Evolutionary conservation across 2,797 vertebrate species (phyloP).

Genomic region (Macroramphosus scolopax): DNA sequence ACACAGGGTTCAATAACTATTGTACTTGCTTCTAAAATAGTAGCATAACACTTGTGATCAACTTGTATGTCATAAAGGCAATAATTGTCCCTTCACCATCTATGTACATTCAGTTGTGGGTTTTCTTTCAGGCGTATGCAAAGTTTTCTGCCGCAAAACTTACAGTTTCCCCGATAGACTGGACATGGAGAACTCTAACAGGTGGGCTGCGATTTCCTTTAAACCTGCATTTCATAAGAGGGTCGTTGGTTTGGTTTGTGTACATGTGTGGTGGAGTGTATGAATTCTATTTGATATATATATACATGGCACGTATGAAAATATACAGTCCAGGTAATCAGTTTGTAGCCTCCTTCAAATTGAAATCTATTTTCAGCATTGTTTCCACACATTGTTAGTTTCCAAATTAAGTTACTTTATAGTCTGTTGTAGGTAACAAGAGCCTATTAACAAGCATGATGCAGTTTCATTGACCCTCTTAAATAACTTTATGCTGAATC

Average conservation of each 20-base stretch:
- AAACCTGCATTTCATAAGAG: constrained; percentile 2
- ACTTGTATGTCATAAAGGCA: too few relatives aligned
- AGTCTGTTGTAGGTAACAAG: too few relatives aligned
- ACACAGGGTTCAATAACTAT: neutral
- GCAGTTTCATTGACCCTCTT: too few relatives aligned
- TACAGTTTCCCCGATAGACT: constrained; percentile 83
- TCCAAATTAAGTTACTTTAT: too few relatives aligned
- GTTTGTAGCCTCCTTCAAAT: too few relatives aligned
- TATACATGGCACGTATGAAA: too few relatives aligned
- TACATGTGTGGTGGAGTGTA: neutral
- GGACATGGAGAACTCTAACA: constrained; percentile 89
- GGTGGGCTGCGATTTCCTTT: constrained; percentile 70
- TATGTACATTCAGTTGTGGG: neutral
- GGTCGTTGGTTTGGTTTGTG: neutral
- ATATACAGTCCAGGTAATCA: too few relatives aligned
- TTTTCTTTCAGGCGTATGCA: constrained; percentile 84
- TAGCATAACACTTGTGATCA: too few relatives aligned
- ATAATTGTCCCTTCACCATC: constrained; percentile 3
- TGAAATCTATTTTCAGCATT: too few relatives aligned
- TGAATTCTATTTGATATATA: neutral
- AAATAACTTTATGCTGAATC: neutral
- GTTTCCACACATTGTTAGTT: too few relatives aligned
- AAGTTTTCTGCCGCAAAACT: constrained; percentile 91
- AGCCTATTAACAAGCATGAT: too few relatives aligned
- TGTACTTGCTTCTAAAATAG: neutral